phyloP scores from a whole-genome alignment of 92 coral and sea anemone species.

The Montipora capitata region DNA sequence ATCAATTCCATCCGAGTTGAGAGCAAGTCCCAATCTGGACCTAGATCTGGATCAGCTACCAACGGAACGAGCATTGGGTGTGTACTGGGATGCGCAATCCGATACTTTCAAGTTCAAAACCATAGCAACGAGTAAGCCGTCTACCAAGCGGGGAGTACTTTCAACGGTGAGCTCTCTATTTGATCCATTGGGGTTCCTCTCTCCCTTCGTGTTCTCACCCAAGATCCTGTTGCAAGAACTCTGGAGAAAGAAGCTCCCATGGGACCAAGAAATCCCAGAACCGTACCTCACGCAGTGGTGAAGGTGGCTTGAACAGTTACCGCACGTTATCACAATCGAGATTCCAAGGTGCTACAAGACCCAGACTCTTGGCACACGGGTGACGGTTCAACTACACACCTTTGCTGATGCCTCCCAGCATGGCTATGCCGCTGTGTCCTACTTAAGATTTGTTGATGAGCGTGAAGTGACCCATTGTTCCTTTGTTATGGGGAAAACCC shows the following conservation, averaged over 20 bases:
- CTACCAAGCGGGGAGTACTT: conserved; percentile 73
- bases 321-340: conserved; percentile 32
- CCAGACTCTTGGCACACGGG: no score
- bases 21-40: conserved; percentile 60
- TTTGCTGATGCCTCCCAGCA: conserved; percentile 1
- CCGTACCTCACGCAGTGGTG: conserved; percentile 39
- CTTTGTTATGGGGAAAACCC: conserved; percentile 44
- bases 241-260: conserved; percentile 39
- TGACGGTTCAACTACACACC: conserved; percentile 21
- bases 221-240: conserved; percentile 70
- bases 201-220: conserved; percentile 56
- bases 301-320: conserved; percentile 59
- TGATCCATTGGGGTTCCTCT: conserved; percentile 71
- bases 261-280: conserved; percentile 73
- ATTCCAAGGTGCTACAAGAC: conserved; percentile 45
- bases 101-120: conserved; percentile 66
- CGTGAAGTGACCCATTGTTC: conserved; percentile 42
- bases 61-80: conserved; percentile 61
- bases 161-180: conserved; percentile 59
- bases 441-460: conserved; percentile 27
- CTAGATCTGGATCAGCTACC: conserved; percentile 77
- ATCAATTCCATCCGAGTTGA: no score
- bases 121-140: conserved; percentile 17
- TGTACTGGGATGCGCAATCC: conserved; percentile 75
- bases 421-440: conserved; percentile 45